Base-by-base conservation (phyloP, 2,888 invertebrate species). In the Strigamia transsilvanica region DNA sequence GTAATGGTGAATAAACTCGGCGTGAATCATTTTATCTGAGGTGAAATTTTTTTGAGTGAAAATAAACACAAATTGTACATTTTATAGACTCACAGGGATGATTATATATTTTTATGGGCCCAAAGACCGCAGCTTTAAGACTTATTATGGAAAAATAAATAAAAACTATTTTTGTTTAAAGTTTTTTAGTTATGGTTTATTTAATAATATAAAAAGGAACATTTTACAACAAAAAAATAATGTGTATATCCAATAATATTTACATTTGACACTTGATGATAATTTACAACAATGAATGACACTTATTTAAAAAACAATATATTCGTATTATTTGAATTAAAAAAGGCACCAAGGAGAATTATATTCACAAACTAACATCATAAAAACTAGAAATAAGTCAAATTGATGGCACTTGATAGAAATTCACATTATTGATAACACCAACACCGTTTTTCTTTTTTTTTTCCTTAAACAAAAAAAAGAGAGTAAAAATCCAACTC, bases 281-380 rank as follows among this genome's bases (percentile, higher is more conserved):
- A 73, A 73, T 73, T 32, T 73, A 73, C 73, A 73, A 73, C 73
- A 73, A 51, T 73, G 73, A 73, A 73, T 73, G 73, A 73, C 73
- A 73, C 27, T 73, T 18, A 56, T 56, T 46, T 46, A 21, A n/a
- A n/a, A 73, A 73, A 27, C 23, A 73, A 73, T 27, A 32, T 73
- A 73, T 73, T 56, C 56, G 21, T 56, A 56, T 56, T 56, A 56
- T n/a, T 56, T 18, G 18, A 18, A 56, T 18, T 9, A 38, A 56
- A 56, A 73, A 73, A 73, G 32, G 73, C 27, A 27, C 27, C 23
- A 10, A 27, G 73, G 32, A 27, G n/a, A 73, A 73, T 73, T 73
- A 73, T 73, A 73, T 73, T 73, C 73, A 73, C 32, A 73, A 27
- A 73, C 73, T 15, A 73, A 27, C 18, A 73, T 15, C 73, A 73